A percentile compares a stretch with the other conserved stretches of the same genome.
These are phyloP conservation scores for Mus pahari DNA, from an alignment of 2,113 vertebrate species.

Conservation along the genomic window DNA sequence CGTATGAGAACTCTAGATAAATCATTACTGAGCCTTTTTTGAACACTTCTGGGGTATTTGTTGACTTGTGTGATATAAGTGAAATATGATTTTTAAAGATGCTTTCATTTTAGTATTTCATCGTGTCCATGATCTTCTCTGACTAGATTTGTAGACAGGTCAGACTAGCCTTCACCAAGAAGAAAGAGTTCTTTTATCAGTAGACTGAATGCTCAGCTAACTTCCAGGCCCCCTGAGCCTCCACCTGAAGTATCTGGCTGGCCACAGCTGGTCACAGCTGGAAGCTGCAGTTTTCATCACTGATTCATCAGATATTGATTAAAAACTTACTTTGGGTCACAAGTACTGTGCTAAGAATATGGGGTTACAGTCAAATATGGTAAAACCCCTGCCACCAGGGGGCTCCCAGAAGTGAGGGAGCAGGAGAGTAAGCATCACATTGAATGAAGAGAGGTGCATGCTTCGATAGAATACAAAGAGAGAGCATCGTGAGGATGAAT, in stretches of 20 bases:
- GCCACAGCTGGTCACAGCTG: neutral
- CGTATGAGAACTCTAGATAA: neutral
- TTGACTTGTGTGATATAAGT: constrained; percentile 25
- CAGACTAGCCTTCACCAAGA: neutral
- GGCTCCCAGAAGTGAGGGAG: neutral
- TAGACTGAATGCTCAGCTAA: neutral
- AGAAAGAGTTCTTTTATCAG: neutral
- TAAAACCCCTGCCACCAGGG: neutral
- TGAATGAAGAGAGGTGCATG: neutral
- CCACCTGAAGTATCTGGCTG: neutral
- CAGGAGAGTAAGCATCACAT: neutral
- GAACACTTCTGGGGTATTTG: constrained; percentile 24
- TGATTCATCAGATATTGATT: constrained; percentile 36
- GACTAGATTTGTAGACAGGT: neutral
- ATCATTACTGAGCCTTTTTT: neutral
- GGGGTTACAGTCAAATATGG: neutral
- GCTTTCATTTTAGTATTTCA: constrained; percentile 32
- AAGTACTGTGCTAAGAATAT: neutral
- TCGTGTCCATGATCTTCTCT: constrained; percentile 4
- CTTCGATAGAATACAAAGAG: neutral
- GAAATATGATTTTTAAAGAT: constrained; percentile 33
- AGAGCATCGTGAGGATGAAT: neutral
- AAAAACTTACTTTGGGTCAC: neutral
- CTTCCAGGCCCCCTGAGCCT: neutral
- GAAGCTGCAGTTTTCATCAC: neutral